Conservation (phyloP, 2,888 invertebrate species). For the Cremastinae sp. region DNA sequence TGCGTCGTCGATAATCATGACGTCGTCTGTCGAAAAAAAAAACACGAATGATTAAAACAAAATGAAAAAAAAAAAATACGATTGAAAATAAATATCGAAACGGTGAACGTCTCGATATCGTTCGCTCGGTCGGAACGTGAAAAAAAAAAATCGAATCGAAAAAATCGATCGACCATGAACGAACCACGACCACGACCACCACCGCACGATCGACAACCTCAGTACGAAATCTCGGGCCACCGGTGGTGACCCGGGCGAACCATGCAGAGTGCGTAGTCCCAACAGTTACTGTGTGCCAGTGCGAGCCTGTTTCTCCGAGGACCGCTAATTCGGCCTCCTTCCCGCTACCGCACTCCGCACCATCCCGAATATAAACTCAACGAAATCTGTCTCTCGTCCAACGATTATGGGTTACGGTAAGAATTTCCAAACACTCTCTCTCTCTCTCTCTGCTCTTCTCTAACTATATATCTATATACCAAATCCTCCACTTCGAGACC, state of each 20-base stretch:
- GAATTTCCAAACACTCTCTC: constrained; percentile 67
- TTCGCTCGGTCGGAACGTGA: constrained; percentile 77
- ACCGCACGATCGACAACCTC: constrained; percentile 69
- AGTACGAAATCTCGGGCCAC: constrained; percentile 66
- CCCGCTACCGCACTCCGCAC: constrained; percentile 79
- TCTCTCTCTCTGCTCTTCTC: constrained; percentile 63
- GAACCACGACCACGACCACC: constrained; percentile 68
- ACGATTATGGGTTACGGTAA: constrained; percentile 75
- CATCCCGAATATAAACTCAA: constrained; percentile 78
- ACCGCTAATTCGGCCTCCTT: constrained; percentile 80
- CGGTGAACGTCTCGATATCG: constrained; percentile 60
- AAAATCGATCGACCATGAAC: constrained; percentile 62
- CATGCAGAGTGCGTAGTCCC: constrained; percentile 79
- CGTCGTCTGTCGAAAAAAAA: constrained; percentile 23
- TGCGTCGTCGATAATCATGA: constrained; percentile 44
- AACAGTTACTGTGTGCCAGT: constrained; percentile 80
- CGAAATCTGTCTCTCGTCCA: constrained; percentile 74
- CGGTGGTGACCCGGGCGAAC: constrained; percentile 66
- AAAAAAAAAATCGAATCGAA: constrained; percentile 32
- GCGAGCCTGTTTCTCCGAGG: constrained; percentile 80
- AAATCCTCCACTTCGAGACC: constrained; percentile 18
- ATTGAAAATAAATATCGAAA: constrained; percentile 30
- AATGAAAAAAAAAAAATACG: constrained; percentile 18
- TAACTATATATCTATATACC: constrained; percentile 55
- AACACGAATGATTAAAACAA: constrained; percentile 24